Evolutionary conservation across 2,797 vertebrate species (phyloP).

Genomic region (Myoxocephalus aenaeus): DNA sequence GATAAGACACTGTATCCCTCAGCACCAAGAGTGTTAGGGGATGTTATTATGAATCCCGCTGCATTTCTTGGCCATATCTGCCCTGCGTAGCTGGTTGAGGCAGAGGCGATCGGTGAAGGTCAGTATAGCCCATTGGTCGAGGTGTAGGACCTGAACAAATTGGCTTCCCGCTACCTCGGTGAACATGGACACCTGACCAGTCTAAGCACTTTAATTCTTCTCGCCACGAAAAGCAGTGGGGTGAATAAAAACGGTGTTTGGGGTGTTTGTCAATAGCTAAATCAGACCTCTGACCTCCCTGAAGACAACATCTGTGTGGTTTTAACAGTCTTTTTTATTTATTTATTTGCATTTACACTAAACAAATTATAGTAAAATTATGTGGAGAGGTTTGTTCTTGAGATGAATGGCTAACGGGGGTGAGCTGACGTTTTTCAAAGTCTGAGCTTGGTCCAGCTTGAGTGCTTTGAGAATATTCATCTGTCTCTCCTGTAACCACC

Average conservation of each 20-base stretch:
- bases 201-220: not conserved
- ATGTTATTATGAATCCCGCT: not conserved
- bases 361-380: conserved; percentile 1
- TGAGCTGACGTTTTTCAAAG: conserved; percentile 50
- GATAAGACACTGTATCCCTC: not conserved
- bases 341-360: conserved; percentile 19
- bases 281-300: conserved; percentile 5
- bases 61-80: not conserved
- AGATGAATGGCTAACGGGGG: conserved; percentile 33
- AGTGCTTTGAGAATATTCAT: conserved; percentile 70
- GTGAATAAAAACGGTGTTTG: not conserved
- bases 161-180: not conserved
- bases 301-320: not conserved
- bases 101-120: not conserved
- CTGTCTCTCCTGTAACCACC: conserved; percentile 68
- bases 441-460: conserved; percentile 34
- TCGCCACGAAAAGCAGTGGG: not conserved
- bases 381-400: conserved; percentile 25
- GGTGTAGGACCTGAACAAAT: not conserved
- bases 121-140: not conserved
- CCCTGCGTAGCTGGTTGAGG: not conserved
- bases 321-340: conserved; percentile 9
- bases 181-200: not conserved
- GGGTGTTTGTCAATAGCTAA: not conserved
- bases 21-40: not conserved